Evolutionary conservation across 2,888 invertebrate genomes (phyloP), one percentile per base, ranked within the genome.

Genomic region (Seira musarum): DNA sequence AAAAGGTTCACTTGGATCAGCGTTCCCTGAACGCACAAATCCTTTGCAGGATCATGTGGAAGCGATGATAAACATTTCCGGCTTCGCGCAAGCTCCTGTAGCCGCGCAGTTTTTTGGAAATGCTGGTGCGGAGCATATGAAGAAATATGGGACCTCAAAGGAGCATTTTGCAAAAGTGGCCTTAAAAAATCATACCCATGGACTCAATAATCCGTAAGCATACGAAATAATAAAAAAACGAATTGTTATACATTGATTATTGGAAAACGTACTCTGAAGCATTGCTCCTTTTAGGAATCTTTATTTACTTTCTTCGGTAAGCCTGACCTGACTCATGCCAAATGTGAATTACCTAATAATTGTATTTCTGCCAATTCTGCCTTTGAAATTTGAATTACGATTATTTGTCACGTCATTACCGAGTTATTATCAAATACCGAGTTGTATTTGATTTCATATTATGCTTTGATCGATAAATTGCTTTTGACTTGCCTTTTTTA

Each of bases 111-210:
- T 98, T 90, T 99, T 99, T 90, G 99, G 97, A 35, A 97, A 97
- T 89, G 99, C 99, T 71, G 99, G 95, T 13, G 90, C 93, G 65
- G 99, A 99, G 88, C 98, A 99, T 88, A 98, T 97, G 96, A 92
- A 95, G 87, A 95, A 95, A 89, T 98, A 97, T 90, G 98, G 98
- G 57, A 96, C 97, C 0, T 96, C 93, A 82, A 93, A 95, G 17
- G 93, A 96, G 83, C 99, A 99, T 88, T 94, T 99, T 88, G 99
- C 96, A 0, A 99, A 99, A 90, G 97, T 99, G 88, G 99, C 99
- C 0, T 94, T 94, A 88, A 99, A 99, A 89, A 99, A 99, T 89
- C 99, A 99, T 89, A 93, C 96, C 86, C 98, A 99, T 90, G 99
- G 98, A 3, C 92, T 93, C 0, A 97, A 98, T 88, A 99, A 99